Conservation (phyloP, 2,888 invertebrate genomes). For the Gari tellinella region DNA sequence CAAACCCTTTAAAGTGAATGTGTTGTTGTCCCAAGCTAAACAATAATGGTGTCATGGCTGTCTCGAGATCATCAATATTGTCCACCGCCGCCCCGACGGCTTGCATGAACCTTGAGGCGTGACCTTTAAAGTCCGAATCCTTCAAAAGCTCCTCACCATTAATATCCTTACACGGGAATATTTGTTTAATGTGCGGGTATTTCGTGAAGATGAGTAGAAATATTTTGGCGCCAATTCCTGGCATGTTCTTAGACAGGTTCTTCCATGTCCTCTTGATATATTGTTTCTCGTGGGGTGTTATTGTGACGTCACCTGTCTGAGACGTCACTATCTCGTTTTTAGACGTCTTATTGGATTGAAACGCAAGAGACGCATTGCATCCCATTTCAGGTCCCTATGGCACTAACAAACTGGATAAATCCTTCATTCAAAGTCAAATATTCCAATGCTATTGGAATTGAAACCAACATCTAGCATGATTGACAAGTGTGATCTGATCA, state of each 20-base stretch:
- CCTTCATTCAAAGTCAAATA: no score
- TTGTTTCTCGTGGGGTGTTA: no score
- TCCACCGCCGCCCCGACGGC: slow-evolving; percentile 77
- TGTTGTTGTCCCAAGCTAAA: slow-evolving; percentile 73
- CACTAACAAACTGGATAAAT: no score
- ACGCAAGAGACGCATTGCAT: no score
- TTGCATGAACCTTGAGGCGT: slow-evolving; percentile 80
- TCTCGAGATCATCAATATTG: slow-evolving; percentile 70
- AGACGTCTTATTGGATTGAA: no score
- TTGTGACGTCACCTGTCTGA: no score
- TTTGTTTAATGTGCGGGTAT: slow-evolving; percentile 69
- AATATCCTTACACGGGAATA: slow-evolving; percentile 73
- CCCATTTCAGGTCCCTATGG: no score
- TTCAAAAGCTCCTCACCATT: slow-evolving; percentile 65
- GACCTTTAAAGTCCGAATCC: slow-evolving; percentile 68
- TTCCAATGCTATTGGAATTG: no score
- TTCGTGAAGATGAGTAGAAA: slow-evolving; percentile 73
- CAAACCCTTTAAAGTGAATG: slow-evolving; percentile 71
- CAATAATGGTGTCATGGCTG: slow-evolving; percentile 65
- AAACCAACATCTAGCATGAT: no score
- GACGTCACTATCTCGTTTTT: no score
- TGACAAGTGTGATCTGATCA: no score
- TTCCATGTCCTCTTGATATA: slow-evolving; percentile 63
- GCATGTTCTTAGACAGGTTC: slow-evolving; percentile 64
- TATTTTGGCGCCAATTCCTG: slow-evolving; percentile 67